These are phyloP conservation scores for Lepidochrysops patricia DNA, from an alignment of 2,888 invertebrate species.

Conservation along the genomic window DNA sequence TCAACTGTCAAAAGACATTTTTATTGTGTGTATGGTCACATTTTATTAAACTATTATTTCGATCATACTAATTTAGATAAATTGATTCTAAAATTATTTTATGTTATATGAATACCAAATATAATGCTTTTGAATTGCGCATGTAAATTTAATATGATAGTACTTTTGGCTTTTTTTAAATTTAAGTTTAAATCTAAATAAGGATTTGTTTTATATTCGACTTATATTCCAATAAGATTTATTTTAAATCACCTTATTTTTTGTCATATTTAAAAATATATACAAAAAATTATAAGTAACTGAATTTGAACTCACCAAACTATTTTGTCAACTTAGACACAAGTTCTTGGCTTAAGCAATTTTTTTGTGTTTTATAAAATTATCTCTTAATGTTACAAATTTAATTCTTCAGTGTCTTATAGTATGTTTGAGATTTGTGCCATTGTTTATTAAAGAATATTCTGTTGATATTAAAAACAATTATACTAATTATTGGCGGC, in stretches of 20 bases:
- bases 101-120: background rate
- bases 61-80: background rate
- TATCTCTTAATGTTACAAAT: background rate
- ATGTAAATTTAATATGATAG: too few species aligned
- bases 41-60: background rate
- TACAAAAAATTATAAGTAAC: too few species aligned
- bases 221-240: too few species aligned
- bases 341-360: too few species aligned
- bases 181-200: too few species aligned
- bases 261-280: too few species aligned
- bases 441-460: background rate
- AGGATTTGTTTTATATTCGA: too few species aligned
- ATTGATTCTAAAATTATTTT: background rate
- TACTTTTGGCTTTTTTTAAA: background rate
- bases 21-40: background rate
- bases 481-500: background rate
- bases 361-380: background rate
- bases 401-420: background rate
- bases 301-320: too few species aligned
- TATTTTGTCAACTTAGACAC: too few species aligned
- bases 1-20: too few species aligned
- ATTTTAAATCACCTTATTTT: too few species aligned
- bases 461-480: background rate
- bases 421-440: background rate
- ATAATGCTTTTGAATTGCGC: background rate